A percentile compares a stretch with the other conserved stretches of the same genome.
Conservation (phyloP, 2,113 vertebrate genomes). For the Rhodinocichla rosea region DNA sequence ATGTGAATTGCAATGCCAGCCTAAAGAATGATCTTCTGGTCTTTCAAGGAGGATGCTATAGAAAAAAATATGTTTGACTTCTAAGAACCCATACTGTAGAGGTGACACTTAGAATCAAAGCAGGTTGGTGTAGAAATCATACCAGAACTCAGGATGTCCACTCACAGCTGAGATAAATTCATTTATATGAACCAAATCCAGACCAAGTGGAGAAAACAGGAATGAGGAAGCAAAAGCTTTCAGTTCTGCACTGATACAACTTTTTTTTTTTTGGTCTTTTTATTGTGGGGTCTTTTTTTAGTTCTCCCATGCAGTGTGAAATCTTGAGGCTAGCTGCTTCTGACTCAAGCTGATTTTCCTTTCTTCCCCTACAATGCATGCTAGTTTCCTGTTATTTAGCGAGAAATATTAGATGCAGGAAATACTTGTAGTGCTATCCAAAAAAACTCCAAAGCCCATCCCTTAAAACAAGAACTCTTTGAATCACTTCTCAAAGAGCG, state of each 20-base stretch:
- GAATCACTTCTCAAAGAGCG: neutral
- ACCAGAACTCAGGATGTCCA: neutral
- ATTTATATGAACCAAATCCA: neutral
- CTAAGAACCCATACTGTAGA: neutral
- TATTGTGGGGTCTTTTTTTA: neutral
- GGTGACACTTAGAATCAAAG: neutral
- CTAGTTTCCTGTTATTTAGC: neutral
- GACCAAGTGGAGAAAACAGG: neutral
- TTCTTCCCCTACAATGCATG: neutral
- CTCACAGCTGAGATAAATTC: neutral
- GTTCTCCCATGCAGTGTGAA: neutral
- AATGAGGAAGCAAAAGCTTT: neutral
- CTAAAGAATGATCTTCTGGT: neutral
- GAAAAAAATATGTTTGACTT: neutral
- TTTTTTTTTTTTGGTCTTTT: neutral
- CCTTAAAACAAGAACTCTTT: neutral
- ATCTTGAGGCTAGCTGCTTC: neutral
- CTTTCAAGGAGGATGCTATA: neutral
- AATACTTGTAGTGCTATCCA: neutral
- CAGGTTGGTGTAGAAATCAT: neutral
- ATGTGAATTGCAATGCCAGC: neutral
- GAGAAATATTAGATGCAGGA: neutral
- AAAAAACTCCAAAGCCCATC: neutral
- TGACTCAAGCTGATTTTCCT: neutral
- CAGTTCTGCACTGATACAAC: neutral